These are phyloP conservation scores for Aphis craccivora DNA, from an alignment of 1,140 invertebrate species.

Conservation along the genomic window DNA sequence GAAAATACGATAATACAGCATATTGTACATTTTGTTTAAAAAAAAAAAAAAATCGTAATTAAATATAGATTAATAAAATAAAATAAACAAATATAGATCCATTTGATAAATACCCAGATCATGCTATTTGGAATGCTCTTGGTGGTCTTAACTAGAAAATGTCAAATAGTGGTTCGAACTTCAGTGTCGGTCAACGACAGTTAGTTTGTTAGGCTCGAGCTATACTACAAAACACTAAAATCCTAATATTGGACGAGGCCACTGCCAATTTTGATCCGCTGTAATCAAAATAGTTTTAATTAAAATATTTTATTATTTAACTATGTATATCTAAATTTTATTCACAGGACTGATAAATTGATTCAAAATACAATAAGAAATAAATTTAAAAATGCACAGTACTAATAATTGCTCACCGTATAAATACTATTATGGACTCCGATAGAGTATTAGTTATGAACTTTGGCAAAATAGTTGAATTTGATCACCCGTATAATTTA, in stretches of 20 bases:
- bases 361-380: slow-evolving; percentile 74
- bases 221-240: slow-evolving; percentile 77
- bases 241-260: slow-evolving; percentile 75
- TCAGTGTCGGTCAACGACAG: slow-evolving; percentile 86
- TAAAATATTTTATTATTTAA: slow-evolving; percentile 69
- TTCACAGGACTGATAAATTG: slow-evolving; percentile 61
- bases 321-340: slow-evolving; percentile 67
- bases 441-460: slow-evolving; percentile 79
- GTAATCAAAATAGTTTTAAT: slow-evolving; percentile 64
- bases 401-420: neutral
- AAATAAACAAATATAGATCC: slow-evolving; percentile 64
- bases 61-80: no score
- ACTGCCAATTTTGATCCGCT: slow-evolving; percentile 77
- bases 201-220: slow-evolving; percentile 84
- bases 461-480: slow-evolving; percentile 66
- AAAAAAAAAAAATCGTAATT: slow-evolving; percentile 65
- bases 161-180: slow-evolving; percentile 74
- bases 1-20: no score
- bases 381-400: slow-evolving; percentile 76
- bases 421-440: slow-evolving; percentile 68
- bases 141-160: slow-evolving; percentile 61
- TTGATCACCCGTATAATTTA: slow-evolving; percentile 70
- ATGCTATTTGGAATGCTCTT: slow-evolving; percentile 71
- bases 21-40: no score
- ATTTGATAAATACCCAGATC: slow-evolving; percentile 67